Evolutionary conservation across 2,797 vertebrate species (phyloP), one percentile per base, ranked within the genome.

Genomic region (Neosilurus mollespiculum): DNA sequence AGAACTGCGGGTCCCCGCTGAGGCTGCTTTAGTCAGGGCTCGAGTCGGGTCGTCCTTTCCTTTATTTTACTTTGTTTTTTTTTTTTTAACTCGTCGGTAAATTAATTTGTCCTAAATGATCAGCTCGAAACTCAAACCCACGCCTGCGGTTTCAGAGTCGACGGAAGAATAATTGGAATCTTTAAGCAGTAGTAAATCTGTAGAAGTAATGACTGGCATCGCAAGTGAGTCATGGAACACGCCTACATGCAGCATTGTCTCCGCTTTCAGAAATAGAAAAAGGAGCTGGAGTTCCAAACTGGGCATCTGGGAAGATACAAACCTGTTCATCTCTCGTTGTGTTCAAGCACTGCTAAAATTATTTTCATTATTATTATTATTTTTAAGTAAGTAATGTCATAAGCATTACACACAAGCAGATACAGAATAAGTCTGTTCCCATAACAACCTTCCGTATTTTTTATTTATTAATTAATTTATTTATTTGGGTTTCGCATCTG

Each of bases 1-100:
- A 85, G 62, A 83, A 65, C 56, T 51, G 61, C 2, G 73, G 70
- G 76, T 80, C 77, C 81, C 84, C 37, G 79, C 65, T 67, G 43
- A 49, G 70, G 8, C 65, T 70, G 70, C 65, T 62, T 83, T 66
- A 62, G 77, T 72, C 78, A 34, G 24, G 24, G 49, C 49, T 56
- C 49, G 62, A 43, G 24, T 30, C 26, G 82, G 58, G 54, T 53
- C 8, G 37, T 37, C 34, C 26, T 81, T 56, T 43, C 6, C 22
- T 64, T 0, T 8, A n/a, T n/a, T n/a, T n/a, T n/a, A n/a, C n/a
- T n/a, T n/a, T n/a, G n/a, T 53, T 80, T 61, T 2, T 4, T 58
- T 16, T 10, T 12, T 14, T 22, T 26, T 77, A 20, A 16, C 8
- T 51, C 22, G 11, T 78, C 30, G 30, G 1, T 30, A 30, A 30